phyloP scores from a whole-genome alignment of 2,113 vertebrate species.

The Puffinus mauretanicus region DNA sequence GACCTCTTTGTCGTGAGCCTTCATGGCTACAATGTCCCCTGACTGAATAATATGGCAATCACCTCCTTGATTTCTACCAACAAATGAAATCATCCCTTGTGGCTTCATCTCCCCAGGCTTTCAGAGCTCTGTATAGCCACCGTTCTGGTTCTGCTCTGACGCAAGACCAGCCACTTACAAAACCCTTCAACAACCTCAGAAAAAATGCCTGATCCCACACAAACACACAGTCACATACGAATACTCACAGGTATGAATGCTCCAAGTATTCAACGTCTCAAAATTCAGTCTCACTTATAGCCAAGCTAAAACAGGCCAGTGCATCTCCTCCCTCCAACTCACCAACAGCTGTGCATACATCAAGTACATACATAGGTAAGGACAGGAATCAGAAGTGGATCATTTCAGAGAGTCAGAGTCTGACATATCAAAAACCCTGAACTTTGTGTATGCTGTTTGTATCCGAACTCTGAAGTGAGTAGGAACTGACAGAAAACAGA shows the following conservation, averaged over 20 bases:
- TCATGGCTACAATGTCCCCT: neutral
- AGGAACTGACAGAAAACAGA: neutral
- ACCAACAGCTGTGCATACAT: neutral
- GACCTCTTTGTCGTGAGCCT: neutral
- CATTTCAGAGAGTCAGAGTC: neutral
- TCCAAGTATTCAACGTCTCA: neutral
- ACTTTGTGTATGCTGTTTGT: fast-evolving
- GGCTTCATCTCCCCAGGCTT: neutral
- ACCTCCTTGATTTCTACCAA: neutral
- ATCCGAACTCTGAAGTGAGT: neutral
- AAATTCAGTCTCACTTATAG: neutral
- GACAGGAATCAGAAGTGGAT: neutral
- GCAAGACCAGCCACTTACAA: neutral
- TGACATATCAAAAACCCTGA: neutral
- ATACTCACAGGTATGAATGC: neutral
- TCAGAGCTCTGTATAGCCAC: neutral
- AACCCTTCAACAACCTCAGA: neutral
- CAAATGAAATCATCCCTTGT: neutral
- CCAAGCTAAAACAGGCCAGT: neutral
- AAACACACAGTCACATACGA: neutral
- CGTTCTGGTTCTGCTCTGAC: neutral
- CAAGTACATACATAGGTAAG: neutral
- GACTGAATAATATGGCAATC: neutral
- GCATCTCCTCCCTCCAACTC: neutral
- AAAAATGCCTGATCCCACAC: neutral